Evolutionary conservation across 2,888 invertebrate genomes (phyloP).

Genomic region (Eristalinus aeneus): DNA sequence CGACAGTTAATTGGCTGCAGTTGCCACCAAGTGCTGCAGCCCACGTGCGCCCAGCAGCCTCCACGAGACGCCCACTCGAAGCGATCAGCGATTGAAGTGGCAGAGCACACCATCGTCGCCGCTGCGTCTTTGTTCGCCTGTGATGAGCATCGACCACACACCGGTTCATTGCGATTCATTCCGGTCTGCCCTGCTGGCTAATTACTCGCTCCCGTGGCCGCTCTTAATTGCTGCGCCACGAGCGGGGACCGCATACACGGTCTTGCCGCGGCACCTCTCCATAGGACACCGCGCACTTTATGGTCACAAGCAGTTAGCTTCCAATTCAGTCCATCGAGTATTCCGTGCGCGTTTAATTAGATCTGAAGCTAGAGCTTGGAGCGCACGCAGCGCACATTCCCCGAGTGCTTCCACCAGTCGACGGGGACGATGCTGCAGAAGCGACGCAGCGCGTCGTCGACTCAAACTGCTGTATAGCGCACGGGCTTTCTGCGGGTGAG

Average conservation of each 20-base stretch:
- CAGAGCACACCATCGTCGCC: neutral
- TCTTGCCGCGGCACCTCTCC: neutral
- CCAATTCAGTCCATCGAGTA: slow-evolving; percentile 26
- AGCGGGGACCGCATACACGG: neutral
- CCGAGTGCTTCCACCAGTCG: slow-evolving; percentile 40
- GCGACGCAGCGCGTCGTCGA: no score
- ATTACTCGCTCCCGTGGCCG: slow-evolving; percentile 22
- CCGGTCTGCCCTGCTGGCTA: neutral
- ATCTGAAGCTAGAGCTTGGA: slow-evolving; percentile 4
- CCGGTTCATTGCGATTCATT: neutral
- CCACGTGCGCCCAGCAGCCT: slow-evolving; percentile 25
- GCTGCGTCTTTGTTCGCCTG: neutral
- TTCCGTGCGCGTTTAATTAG: slow-evolving; percentile 63
- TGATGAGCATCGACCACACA: slow-evolving; percentile 11
- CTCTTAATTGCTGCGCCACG: slow-evolving; percentile 32
- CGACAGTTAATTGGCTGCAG: slow-evolving; percentile 54
- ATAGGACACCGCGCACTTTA: slow-evolving; percentile 27
- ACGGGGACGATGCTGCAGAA: no score
- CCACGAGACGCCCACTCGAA: slow-evolving; percentile 27
- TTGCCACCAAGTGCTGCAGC: slow-evolving; percentile 16
- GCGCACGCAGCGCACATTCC: slow-evolving; percentile 25
- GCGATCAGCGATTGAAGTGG: neutral
- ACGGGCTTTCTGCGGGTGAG: slow-evolving; percentile 34
- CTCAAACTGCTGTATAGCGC: slow-evolving; percentile 4
- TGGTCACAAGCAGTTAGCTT: slow-evolving; percentile 45